These are phyloP conservation scores for Lymantria monacha DNA, from an alignment of 2,888 invertebrate species.

Conservation along the genomic window DNA sequence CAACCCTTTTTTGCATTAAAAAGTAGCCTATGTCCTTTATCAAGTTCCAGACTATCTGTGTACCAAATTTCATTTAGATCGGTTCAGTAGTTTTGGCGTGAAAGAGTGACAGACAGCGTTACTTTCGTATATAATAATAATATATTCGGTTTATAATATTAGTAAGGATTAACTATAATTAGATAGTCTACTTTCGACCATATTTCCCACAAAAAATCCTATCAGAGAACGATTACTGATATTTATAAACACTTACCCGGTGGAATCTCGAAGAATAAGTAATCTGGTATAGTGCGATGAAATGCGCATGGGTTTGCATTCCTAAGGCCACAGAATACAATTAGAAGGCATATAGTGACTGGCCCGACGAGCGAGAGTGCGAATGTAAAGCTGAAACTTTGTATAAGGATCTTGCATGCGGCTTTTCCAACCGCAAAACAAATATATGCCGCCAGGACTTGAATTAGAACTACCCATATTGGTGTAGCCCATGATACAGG, in stretches of 20 bases:
- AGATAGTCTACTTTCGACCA: too few species aligned
- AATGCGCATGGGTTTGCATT: conserved; percentile 86
- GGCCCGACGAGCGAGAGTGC: conserved; percentile 92
- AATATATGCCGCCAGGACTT: conserved; percentile 85
- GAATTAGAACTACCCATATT: conserved; percentile 84
- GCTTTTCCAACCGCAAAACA: conserved; percentile 88
- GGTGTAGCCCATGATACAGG: conserved; percentile 63
- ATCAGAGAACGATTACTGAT: too few species aligned
- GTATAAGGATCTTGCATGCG: conserved; percentile 94
- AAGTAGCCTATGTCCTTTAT: too few species aligned
- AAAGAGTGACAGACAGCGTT: too few species aligned
- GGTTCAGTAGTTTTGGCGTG: too few species aligned
- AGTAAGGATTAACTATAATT: too few species aligned
- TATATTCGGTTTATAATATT: too few species aligned
- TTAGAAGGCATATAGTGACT: conserved; percentile 85
- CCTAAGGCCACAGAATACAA: conserved; percentile 85
- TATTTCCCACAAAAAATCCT: too few species aligned
- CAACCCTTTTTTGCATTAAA: too few species aligned
- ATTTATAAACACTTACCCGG: conserved; percentile 60
- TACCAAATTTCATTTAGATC: too few species aligned
- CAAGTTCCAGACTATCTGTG: too few species aligned
- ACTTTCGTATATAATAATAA: too few species aligned
- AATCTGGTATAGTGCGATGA: conserved; percentile 86
- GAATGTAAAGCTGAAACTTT: conserved; percentile 87
- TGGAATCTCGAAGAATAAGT: conserved; percentile 93